These are phyloP conservation scores for Spinus pinus DNA, from an alignment of 2,797 vertebrate species.

Conservation along the genomic window DNA sequence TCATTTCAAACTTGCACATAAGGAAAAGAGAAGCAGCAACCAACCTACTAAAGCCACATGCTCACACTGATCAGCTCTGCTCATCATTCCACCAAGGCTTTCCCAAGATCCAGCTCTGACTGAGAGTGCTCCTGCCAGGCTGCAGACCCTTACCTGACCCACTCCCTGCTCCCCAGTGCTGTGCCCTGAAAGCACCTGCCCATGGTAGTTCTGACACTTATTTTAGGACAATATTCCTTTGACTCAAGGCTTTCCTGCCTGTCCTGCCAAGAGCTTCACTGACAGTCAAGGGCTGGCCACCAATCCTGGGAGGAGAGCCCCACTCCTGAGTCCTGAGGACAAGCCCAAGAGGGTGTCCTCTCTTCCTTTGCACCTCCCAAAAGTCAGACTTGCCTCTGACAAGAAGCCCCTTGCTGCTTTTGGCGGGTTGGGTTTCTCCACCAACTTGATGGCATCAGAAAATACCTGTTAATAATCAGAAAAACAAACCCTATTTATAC, in stretches of 20 bases:
- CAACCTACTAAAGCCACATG: background rate
- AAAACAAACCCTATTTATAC: background rate
- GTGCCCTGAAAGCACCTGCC: background rate
- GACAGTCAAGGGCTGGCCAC: background rate
- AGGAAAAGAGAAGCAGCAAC: background rate
- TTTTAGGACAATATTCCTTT: background rate
- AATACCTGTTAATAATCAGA: background rate
- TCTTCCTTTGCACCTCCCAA: background rate
- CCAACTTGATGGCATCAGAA: background rate
- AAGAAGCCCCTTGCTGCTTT: background rate
- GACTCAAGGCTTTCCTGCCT: background rate
- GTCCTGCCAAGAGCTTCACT: background rate
- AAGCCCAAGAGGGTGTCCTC: background rate
- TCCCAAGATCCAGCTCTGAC: background rate
- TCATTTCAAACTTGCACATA: background rate
- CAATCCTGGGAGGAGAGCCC: background rate
- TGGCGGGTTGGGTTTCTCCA: background rate
- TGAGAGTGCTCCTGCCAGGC: background rate
- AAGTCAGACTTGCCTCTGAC: background rate
- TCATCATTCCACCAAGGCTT: background rate
- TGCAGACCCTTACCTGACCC: background rate
- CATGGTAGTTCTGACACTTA: background rate
- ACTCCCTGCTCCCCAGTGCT: background rate
- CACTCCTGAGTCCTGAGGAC: background rate
- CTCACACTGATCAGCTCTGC: background rate